Conservation (phyloP, 2,797 vertebrate genomes). For the Allobates femoralis region DNA sequence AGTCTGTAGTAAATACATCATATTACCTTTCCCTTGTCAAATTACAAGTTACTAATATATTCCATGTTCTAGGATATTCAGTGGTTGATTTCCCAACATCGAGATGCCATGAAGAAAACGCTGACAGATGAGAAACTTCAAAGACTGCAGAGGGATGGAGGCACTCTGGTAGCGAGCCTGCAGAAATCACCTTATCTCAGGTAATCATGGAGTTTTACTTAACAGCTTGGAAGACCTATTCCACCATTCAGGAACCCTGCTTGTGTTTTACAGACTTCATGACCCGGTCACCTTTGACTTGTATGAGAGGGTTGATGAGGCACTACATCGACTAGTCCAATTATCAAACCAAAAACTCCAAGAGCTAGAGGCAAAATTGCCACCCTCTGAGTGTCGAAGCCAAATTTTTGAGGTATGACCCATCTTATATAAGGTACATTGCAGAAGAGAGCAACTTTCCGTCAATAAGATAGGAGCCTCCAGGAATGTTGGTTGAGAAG, state of each 20-base stretch:
- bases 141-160: conserved; percentile 85
- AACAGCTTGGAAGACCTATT: neutral
- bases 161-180: conserved; percentile 84
- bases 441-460: neutral
- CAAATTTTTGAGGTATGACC: conserved; percentile 30
- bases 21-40: neutral
- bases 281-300: conserved; percentile 77
- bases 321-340: conserved; percentile 86
- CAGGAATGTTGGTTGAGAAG: no score
- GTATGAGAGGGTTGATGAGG: conserved; percentile 89
- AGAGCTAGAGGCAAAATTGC: conserved; percentile 78
- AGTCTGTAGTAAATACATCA: neutral
- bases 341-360: conserved; percentile 85
- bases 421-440: neutral
- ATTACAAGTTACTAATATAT: neutral
- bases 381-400: conserved; percentile 70
- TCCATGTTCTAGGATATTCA: conserved; percentile 73
- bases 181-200: conserved; percentile 83
- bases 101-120: conserved; percentile 82
- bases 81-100: conserved; percentile 79
- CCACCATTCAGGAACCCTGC: no score
- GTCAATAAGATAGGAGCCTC: neutral
- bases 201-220: conserved; percentile 68
- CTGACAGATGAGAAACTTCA: conserved; percentile 84
- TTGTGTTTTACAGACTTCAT: conserved; percentile 65